phyloP scores from a whole-genome alignment of 2,113 vertebrate species.

The Columba janthina region DNA sequence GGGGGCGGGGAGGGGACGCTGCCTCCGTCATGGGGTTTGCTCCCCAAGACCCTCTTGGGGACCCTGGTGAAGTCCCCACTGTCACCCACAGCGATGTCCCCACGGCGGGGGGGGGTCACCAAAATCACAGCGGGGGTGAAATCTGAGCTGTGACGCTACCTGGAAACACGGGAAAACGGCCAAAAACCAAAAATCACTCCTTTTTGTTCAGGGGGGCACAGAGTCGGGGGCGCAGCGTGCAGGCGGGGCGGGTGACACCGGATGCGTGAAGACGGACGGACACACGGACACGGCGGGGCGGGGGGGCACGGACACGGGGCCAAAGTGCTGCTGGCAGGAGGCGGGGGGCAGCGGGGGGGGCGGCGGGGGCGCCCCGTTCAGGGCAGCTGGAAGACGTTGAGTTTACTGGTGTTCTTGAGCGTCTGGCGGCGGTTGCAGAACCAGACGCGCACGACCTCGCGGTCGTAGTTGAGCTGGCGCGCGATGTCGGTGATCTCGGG shows the following conservation, averaged over 20 bases:
- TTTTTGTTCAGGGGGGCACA: not conserved
- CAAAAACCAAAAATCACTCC: not conserved
- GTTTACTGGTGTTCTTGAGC: constrained; percentile 96
- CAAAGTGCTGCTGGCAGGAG: constrained; percentile 60
- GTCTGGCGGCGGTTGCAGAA: constrained; percentile 98
- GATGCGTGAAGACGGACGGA: not conserved
- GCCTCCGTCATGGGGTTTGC: not conserved
- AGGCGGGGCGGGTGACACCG: not conserved
- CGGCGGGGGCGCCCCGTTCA: not conserved
- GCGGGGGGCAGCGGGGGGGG: not conserved
- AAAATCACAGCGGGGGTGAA: not conserved
- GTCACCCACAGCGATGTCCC: not conserved
- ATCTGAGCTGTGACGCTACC: not conserved
- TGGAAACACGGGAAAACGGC: not conserved
- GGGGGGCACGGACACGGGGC: not conserved
- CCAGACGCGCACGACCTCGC: constrained; percentile 95
- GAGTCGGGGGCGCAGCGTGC: not conserved
- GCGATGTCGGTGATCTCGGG: constrained; percentile 98
- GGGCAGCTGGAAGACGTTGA: constrained; percentile 90
- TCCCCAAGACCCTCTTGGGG: no score
- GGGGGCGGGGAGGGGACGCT: not conserved
- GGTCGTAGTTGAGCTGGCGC: constrained; percentile 95
- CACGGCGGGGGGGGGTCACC: not conserved
- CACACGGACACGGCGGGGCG: not conserved
- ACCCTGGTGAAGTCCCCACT: not conserved